Percentiles rank a stretch among this genome's conserved stretches.
These are phyloP conservation scores for Campaea margaritaria DNA, from an alignment of 2,888 invertebrate species.

Conservation along the genomic window DNA sequence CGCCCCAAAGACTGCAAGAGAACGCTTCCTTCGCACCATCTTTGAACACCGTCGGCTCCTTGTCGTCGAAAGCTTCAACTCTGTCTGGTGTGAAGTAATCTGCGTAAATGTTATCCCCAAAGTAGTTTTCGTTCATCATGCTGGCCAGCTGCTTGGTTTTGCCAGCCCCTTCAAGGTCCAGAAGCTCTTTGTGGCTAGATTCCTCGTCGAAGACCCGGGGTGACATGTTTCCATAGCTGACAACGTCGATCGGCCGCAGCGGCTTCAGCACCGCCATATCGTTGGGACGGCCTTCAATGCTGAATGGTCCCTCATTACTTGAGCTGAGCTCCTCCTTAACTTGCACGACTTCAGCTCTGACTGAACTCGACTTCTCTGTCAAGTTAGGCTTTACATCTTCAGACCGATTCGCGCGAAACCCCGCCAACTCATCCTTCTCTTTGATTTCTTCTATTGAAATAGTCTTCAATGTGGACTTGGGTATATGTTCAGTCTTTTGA, in stretches of 20 bases:
- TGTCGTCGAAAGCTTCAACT: conserved; percentile 71
- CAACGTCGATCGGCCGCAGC: conserved; percentile 76
- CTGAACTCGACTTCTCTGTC: conserved; percentile 13
- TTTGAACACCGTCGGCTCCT: conserved; percentile 61
- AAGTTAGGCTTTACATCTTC: conserved; percentile 43
- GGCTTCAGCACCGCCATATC: conserved; percentile 57
- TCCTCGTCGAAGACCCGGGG: conserved; percentile 72
- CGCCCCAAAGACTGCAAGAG: conserved; percentile 67
- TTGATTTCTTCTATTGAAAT: conserved; percentile 68
- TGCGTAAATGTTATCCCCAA: conserved; percentile 79
- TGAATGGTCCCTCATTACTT: conserved; percentile 68
- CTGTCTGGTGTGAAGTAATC: conserved; percentile 79
- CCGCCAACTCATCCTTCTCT: conserved; percentile 49
- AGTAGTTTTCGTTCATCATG: conserved; percentile 81
- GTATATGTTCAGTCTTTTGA: conserved; percentile 27
- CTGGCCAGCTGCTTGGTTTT: conserved; percentile 79
- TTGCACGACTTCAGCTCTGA: conserved; percentile 51
- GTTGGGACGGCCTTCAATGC: conserved; percentile 51
- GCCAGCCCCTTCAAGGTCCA: conserved; percentile 72
- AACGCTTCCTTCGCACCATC: conserved; percentile 51
- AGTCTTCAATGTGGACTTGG: conserved; percentile 55
- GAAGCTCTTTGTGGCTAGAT: conserved; percentile 70
- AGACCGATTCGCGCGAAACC: conserved; percentile 58
- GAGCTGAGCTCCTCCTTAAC: conserved; percentile 76
- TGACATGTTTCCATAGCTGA: conserved; percentile 71